Base-by-base conservation (phyloP, 2,797 vertebrate species). In the Onychomys arenicola region DNA sequence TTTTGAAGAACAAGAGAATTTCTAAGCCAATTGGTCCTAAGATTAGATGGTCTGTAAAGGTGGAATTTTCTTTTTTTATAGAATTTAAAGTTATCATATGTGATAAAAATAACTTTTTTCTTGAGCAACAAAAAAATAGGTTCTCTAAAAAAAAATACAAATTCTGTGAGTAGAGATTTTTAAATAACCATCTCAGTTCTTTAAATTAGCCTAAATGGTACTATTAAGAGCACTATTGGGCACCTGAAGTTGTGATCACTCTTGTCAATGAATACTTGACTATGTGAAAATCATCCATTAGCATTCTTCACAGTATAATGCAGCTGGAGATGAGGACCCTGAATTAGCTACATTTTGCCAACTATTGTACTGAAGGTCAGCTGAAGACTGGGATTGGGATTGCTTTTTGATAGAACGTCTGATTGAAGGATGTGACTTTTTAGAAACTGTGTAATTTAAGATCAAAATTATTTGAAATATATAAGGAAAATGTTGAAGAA, bases 1-100 rank as follows among this genome's bases (percentile, higher is more conserved):
- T 69, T 94, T 95, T 94, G 61, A 97, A 91, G 80, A 96, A 67
- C 52, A 89, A 86, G 75, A 95, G 25, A 69, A 93, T 91, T 96
- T 81, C 67, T 82, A 86, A 95, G 5, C 2, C 37, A 92, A 80
- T 78, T 43, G 57, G 2, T 75, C 17, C 21, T 77, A 86, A 71
- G 46, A 86, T 23, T 69, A 87, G 16, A 91, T 89, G 86, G 82
- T 88, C 11, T 46, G 32, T 93, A 96, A 97, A 90, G n/a, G 71
- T 95, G 16, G 8, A 93, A 49, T 67, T 76, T 29, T 85, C 19
- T n/a, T 13, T 40, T n/a, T 59, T 55, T 69, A 40, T 59, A 11
- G 27, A 94, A 92, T 34, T 77, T 91, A 5, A 29, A 75, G 85
- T 40, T 43, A 25, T 0, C 5, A 65, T 40, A 81, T 2, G 90